A percentile compares a stretch with the other conserved stretches of the same genome.
phyloP scores from a whole-genome alignment of 1,140 invertebrate species.

The Lepidotrigona ventralis region DNA sequence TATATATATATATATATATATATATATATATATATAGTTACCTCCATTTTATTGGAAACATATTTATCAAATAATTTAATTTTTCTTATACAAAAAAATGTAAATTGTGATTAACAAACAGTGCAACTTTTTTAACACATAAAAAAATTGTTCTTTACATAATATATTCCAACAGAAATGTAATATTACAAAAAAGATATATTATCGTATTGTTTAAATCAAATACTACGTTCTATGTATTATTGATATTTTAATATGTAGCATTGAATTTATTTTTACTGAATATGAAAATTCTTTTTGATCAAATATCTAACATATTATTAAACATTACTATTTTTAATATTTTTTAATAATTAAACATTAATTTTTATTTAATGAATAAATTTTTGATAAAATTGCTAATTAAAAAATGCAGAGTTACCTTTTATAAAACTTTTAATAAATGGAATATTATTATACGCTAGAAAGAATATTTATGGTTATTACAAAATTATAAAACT shows the following conservation, averaged over 20 bases:
- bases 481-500: background rate
- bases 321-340: background rate
- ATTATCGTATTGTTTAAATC: background rate
- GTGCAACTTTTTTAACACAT: background rate
- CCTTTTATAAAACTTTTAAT: background rate
- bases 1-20: background rate
- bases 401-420: background rate
- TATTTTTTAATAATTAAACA: background rate
- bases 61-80: conserved; percentile 19
- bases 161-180: background rate
- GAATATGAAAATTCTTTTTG: background rate
- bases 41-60: background rate
- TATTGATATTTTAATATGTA: background rate
- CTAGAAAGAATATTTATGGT: background rate
- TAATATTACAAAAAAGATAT: background rate
- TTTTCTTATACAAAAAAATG: conserved; percentile 28
- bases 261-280: background rate
- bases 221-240: background rate
- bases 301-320: background rate
- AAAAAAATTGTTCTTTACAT: background rate
- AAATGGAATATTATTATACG: background rate
- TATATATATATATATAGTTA: background rate
- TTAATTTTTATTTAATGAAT: background rate
- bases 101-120: background rate
- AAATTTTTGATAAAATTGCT: background rate